Evolutionary conservation across 2,888 invertebrate genomes (phyloP).

Genomic region (Tipula unca): DNA sequence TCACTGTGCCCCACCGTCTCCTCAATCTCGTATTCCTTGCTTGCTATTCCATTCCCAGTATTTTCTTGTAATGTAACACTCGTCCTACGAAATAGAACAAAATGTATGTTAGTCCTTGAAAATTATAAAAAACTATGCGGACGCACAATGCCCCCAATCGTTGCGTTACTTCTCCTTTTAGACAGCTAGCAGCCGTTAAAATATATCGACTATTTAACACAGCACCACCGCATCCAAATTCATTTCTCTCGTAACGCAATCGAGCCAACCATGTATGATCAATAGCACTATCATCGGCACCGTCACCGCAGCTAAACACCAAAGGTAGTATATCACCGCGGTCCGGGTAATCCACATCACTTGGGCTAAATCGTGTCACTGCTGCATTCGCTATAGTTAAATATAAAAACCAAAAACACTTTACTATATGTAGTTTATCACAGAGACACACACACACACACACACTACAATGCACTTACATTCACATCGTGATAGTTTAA

Average conservation of each 20-base stretch:
- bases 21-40: neutral
- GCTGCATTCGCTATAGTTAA: neutral
- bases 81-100: neutral
- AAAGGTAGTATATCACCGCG: neutral
- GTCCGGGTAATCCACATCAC: neutral
- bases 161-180: slow-evolving; percentile 9
- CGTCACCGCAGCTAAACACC: neutral
- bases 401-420: no score
- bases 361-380: neutral
- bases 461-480: neutral
- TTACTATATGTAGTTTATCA: no score
- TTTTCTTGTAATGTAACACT: neutral
- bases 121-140: neutral
- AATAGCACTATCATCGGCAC: neutral
- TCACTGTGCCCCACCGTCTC: neutral
- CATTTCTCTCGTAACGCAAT: neutral
- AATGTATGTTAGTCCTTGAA: no score
- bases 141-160: neutral
- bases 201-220: slow-evolving; percentile 28
- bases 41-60: neutral
- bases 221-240: slow-evolving; percentile 28
- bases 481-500: neutral
- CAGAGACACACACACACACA: neutral
- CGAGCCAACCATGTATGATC: neutral
- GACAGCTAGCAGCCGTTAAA: slow-evolving; percentile 30